Evolutionary conservation across 92 coral and sea anemone genomes (phyloP), one percentile per base, ranked within the genome.

Genomic region (Diadumene lineata): DNA sequence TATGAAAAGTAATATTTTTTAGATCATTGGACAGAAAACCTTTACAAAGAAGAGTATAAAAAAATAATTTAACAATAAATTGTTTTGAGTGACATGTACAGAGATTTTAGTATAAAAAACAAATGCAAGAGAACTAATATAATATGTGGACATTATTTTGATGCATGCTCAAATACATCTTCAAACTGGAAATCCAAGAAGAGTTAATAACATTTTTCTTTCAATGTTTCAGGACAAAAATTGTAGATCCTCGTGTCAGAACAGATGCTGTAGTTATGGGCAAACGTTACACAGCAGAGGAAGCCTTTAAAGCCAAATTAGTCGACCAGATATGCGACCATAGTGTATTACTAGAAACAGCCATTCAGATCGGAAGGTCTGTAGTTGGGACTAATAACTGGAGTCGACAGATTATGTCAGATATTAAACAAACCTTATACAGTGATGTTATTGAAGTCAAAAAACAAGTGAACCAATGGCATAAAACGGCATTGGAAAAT

Each of bases 201-300:
- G 24, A 6, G 30, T 69, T 25, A 11, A 43, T 43, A 28, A 11
- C 21, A 22, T 3, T 21, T 68, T 46, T 28, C 22, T 66, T 38
- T 18, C 19, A 1, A 11, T 72, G 31, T 51, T 19, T 19, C 56
- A 90, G 96, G 50, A 69, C 64, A 38, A 90, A 87, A 76, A 80
- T 90, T 11, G 34, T 67, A n/a, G 74, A 82, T 43, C 76, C 89
- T 33, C 70, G 77, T 31, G 76, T 60, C 23, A 66, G 56, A 48
- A 50, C 83, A 26, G 92, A 90, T 73, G 81, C 85, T 29, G 79
- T 87, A 23, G 78, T 90, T 21, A 80, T 81, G 90, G 96, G 96
- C 22, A 84, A 74, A 56, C 82, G 81, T 9, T 81, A 88, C 56
- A 76, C 78, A 0, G 92, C 96, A 0, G 90, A 90, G 64, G 74